Conservation (phyloP, 2,888 invertebrate species). For the Cheilosia vernalis region DNA sequence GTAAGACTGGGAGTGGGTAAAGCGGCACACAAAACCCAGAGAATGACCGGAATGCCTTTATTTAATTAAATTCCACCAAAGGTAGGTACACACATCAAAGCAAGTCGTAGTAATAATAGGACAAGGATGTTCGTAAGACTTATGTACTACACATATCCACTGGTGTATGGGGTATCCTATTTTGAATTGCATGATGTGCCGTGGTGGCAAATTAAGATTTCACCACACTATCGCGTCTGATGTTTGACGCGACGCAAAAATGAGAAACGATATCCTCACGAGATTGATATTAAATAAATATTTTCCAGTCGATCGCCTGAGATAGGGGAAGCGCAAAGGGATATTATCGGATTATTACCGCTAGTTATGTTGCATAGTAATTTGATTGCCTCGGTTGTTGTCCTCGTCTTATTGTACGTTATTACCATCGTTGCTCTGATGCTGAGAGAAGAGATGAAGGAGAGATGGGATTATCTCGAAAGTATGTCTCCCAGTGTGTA, state of each 20-base stretch:
- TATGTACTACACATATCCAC: no score
- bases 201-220: neutral
- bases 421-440: slow-evolving; percentile 20
- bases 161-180: no score
- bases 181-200: no score
- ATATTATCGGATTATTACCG: slow-evolving; percentile 74
- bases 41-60: slow-evolving; percentile 75
- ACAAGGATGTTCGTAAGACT: no score
- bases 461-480: slow-evolving; percentile 62
- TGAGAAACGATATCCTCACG: slow-evolving; percentile 30
- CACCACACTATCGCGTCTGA: neutral
- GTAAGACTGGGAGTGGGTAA: slow-evolving; percentile 1
- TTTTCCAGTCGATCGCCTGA: slow-evolving; percentile 1
- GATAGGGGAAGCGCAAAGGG: slow-evolving; percentile 34
- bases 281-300: slow-evolving; percentile 48
- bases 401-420: slow-evolving; percentile 18
- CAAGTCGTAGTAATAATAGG: no score
- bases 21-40: slow-evolving; percentile 56
- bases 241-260: neutral
- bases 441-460: neutral
- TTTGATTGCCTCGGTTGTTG: slow-evolving; percentile 68
- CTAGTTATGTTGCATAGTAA: slow-evolving; percentile 75
- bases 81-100: slow-evolving; percentile 36
- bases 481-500: slow-evolving; percentile 60
- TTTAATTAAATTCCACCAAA: slow-evolving; percentile 74